Evolutionary conservation across 2,797 vertebrate genomes (phyloP), one percentile per base, ranked within the genome.

Genomic region (Coreius guichenoti): DNA sequence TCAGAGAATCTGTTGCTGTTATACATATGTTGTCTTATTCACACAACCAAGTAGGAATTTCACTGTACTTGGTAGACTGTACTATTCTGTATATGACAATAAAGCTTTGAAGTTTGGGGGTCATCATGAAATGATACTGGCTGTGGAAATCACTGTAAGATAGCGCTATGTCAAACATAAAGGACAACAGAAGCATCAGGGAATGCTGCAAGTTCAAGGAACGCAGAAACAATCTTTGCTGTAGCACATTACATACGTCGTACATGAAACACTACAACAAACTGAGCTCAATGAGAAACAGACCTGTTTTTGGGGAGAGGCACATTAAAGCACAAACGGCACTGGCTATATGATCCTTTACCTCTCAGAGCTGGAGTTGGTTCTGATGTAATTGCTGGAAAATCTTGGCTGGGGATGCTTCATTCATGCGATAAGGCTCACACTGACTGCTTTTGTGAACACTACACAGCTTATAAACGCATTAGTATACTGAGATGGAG

Each of bases 131-230:
- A 93, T 93, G 93, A 88, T 89, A 90, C 83, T 89, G 89, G 89
- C 93, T 93, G 91, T 91, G 91, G 87, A 94, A 94, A 95, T 95
- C 88, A 90, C 91, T 95, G 92, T 95, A 94, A 95, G 94, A 94
- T 94, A 93, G 90, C 90, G 90, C 85, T 68, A 82, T 86, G 89
- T 85, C 49, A 83, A 87, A 90, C 85, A 73, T 90, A 89, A 88
- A 47, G 81, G 81, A 70, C 43, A 88, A 86, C 91, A 90, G 89
- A 89, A 90, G 87, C 79, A 87, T 90, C 81, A 88, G 39, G 87
- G 49, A 85, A 75, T 90, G 90, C 82, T 81, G 33, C 83, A 86
- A 87, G 87, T 90, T 92, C 86, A 86, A 90, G 86, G 84, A 88
- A 91, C 85, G 45, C 33, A 74, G 49, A 86, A 77, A 63, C n/a